phyloP scores from a whole-genome alignment of 2,888 invertebrate species.

The Dicyrtomina minuta region DNA sequence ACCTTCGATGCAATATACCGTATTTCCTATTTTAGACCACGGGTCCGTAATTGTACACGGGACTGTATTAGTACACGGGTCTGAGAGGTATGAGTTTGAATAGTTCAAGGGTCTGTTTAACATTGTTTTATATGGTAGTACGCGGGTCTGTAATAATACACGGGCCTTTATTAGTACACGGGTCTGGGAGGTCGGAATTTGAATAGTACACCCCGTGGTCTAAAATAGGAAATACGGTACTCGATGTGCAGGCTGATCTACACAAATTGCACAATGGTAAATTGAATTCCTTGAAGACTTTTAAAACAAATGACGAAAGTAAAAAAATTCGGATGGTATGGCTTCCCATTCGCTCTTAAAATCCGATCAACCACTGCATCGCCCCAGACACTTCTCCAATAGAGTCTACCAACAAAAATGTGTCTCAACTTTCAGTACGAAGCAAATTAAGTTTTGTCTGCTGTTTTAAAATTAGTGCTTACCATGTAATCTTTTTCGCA shows the following conservation, averaged over 20 bases:
- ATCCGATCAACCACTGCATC: constrained; percentile 93
- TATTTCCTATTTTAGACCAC: no score
- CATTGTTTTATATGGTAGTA: no score
- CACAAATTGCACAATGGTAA: no score
- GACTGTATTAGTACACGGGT: no score
- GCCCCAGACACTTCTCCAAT: constrained; percentile 92
- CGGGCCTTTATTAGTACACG: no score
- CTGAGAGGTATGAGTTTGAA: no score
- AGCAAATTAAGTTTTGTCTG: neutral
- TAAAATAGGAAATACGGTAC: no score
- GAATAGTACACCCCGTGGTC: no score
- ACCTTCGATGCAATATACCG: constrained; percentile 99
- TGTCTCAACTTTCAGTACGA: neutral
- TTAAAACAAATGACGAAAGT: constrained; percentile 94
- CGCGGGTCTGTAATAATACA: no score
- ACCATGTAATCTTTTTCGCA: constrained; percentile 94
- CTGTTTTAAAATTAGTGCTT: constrained; percentile 53
- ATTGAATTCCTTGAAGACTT: constrained; percentile 95
- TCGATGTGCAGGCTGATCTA: constrained; percentile 95
- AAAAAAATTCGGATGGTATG: constrained; percentile 90
- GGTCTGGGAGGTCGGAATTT: no score
- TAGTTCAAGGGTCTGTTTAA: no score
- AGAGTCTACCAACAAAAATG: constrained; percentile 33
- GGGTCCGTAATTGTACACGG: no score
- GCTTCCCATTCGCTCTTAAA: constrained; percentile 94